Evolutionary conservation across 2,113 vertebrate species (phyloP), one percentile per base, ranked within the genome.

Genomic region (Sardina pilchardus): DNA sequence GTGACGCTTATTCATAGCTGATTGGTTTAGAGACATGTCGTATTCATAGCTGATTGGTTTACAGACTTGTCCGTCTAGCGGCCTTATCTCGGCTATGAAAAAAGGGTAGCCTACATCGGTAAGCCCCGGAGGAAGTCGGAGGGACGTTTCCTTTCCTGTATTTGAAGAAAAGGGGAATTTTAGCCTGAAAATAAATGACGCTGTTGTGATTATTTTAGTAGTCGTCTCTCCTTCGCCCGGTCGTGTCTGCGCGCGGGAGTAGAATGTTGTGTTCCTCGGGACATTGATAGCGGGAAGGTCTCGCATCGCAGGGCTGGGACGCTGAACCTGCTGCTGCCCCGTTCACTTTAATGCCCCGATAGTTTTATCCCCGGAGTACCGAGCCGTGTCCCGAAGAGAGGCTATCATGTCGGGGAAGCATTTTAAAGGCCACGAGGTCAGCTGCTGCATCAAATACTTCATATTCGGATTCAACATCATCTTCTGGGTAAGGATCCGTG

Each of bases 401-500:
- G 92, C 91, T 92, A 96, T 94, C 93, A 98, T 98, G 97, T 96
- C 97, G 91, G 97, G 97, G 90, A 97, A 98, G 94, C 96, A 97
- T 30, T 99, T 96, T 95, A 98, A 97, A 92, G 97, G 96, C 89
- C 96, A 97, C 83, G 98, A 99, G 96, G 98, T 99, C 96, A 99
- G 98, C 94, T 99, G 98, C 96, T 99, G 97, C 95, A 99, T 98
- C 94, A 99, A 99, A 89, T 99, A 99, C 90, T 99, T 97, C 91
- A 98, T 99, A 84, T 99, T 99, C 36, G 98, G 97, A 91, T 99
- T 99, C 96, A 99, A 99, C 94, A 98, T 99, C 93, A 96, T 91
- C 82, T 92, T 92, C 4, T 93, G 92, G 94, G 93, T 93, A 48
- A 92, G 90, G 12, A 59, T 21, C 24, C 53, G 19, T 59, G 24